phyloP scores from a whole-genome alignment of 2,888 invertebrate genomes.

The Lottia scabra region DNA sequence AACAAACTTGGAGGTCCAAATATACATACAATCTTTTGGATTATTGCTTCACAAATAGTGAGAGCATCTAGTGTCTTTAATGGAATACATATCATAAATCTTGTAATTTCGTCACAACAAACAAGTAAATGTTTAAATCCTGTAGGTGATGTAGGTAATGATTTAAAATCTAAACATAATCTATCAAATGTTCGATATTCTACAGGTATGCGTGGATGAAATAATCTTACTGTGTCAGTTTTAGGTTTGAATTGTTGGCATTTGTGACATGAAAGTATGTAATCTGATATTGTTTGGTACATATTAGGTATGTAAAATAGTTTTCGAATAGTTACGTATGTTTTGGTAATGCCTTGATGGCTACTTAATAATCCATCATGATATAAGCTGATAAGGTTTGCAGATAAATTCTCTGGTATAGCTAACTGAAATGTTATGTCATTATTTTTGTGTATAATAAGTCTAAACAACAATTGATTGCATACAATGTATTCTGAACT shows the following conservation, averaged over 20 bases:
- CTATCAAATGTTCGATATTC: background rate
- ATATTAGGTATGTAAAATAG: constrained; percentile 3
- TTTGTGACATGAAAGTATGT: background rate
- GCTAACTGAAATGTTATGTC: background rate
- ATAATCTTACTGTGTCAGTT: background rate
- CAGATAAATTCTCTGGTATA: background rate
- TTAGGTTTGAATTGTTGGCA: background rate
- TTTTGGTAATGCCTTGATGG: background rate
- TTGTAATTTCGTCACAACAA: background rate
- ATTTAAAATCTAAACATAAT: background rate
- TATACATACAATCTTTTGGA: background rate
- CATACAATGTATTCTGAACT: constrained; percentile 1
- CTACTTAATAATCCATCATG: background rate
- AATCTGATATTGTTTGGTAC: background rate
- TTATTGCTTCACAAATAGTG: background rate
- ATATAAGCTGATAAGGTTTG: background rate
- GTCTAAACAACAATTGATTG: background rate
- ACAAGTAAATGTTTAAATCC: background rate
- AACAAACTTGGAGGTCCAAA: background rate
- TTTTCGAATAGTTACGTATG: constrained; percentile 3
- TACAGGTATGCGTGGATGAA: background rate
- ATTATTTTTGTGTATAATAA: background rate
- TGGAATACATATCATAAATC: background rate
- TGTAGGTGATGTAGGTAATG: background rate
- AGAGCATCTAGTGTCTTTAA: background rate